Percentiles rank a stretch among this genome's conserved stretches.
Conservation (phyloP, 2,888 invertebrate genomes). For the Dryomyza anilis region DNA sequence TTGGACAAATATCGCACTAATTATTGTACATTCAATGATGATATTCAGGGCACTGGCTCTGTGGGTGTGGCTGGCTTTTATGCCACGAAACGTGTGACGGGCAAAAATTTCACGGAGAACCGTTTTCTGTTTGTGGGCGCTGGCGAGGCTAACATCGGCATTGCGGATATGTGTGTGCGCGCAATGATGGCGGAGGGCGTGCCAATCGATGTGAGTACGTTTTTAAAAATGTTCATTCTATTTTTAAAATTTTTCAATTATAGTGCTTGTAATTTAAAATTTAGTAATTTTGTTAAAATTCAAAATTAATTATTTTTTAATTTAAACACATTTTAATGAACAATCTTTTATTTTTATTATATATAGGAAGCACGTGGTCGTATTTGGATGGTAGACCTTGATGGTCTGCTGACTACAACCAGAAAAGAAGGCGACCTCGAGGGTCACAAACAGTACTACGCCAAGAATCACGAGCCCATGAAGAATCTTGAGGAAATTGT, state of each 20-base stretch:
- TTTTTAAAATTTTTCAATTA: too few relatives aligned
- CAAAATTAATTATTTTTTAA: too few relatives aligned
- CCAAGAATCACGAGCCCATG: constrained; percentile 79
- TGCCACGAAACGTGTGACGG: constrained; percentile 58
- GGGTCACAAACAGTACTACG: constrained; percentile 74
- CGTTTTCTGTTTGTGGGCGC: constrained; percentile 90
- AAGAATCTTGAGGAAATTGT: constrained; percentile 81
- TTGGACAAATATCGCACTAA: constrained; percentile 86
- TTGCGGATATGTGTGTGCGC: constrained; percentile 85
- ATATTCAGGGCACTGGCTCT: constrained; percentile 96
- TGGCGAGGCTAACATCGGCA: constrained; percentile 91
- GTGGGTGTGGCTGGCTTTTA: constrained; percentile 92
- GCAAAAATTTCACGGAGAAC: constrained; percentile 82
- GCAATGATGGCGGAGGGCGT: constrained; percentile 81
- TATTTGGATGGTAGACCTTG: constrained; percentile 95
- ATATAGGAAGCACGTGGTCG: constrained; percentile 79
- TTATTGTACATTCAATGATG: constrained; percentile 99
- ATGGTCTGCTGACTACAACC: constrained; percentile 81
- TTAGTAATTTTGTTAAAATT: too few relatives aligned
- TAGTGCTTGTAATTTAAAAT: too few relatives aligned
- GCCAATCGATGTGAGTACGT: too few relatives aligned
- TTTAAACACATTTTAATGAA: too few relatives aligned
- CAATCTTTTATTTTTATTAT: too few relatives aligned
- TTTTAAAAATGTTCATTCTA: too few relatives aligned
- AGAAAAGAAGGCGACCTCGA: constrained; percentile 70